Evolutionary conservation across 2,888 invertebrate genomes (phyloP), one percentile per base, ranked within the genome.

Genomic region (Hirtodrosophila cameraria): DNA sequence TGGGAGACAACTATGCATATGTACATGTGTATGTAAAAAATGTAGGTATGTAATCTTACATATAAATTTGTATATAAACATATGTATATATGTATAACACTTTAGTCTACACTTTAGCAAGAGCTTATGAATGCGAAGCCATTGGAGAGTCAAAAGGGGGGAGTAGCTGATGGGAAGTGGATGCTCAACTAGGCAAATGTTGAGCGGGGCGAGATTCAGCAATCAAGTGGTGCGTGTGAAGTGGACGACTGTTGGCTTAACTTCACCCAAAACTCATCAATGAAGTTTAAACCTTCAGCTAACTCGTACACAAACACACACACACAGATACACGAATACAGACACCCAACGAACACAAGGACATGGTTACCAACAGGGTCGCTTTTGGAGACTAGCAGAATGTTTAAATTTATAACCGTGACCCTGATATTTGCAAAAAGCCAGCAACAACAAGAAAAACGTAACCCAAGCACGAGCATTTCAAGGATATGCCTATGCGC

Each of bases 381-480:
- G 73, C 31, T 61, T 69, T 84, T 88, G 89, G 88, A 89, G 89
- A 88, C 88, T 84, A 64, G 57, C 70, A 61, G 59, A 86, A 84
- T 86, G 83, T 81, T 89, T 86, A 89, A 88, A 84, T 84, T 88
- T 88, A 87, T 88, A 88, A 87, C 88, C 88, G 86, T 88, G 88
- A 88, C 88, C 89, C 88, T 89, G 89, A 89, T 88, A 88, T 83
- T 89, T 87, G 75, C 84, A 72, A 79, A 71, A 61, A 33, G 48
- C 28, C 65, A 69, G 30, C 45, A 52, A 36, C 57, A 52, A 25
- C 61, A 55, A 27, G 39, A 46, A 31, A 28, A 30, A 18, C 54
- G 35, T n/a, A 49, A 62, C 36, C 53, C 45, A 64, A 66, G 57
- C 66, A 71, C 50, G 39, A 64, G 69, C 31, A 76, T 71, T 86